A percentile compares a stretch with the other conserved stretches of the same genome.
Conservation (phyloP, 2,797 vertebrate genomes). For the Poecilia picta region DNA sequence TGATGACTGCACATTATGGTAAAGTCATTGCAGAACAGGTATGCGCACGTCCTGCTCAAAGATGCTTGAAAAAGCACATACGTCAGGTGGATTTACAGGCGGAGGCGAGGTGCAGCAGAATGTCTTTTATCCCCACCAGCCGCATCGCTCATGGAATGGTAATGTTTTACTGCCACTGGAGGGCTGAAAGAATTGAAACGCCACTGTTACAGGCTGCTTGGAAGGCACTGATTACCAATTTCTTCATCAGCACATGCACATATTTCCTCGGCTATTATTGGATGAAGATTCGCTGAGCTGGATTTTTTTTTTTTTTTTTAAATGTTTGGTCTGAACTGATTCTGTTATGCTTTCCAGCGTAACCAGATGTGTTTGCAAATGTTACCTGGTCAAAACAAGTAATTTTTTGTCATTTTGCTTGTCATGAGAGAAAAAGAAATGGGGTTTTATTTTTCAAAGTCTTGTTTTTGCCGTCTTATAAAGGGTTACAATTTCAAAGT, state of each 20-base stretch:
- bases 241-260: background rate
- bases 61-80: slow-evolving; percentile 13
- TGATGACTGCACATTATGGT: slow-evolving; percentile 60
- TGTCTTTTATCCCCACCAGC: background rate
- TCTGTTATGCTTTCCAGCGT: background rate
- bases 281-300: background rate
- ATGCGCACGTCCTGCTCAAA: slow-evolving; percentile 30
- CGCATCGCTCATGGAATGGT: background rate
- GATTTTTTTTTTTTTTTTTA: background rate
- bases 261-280: background rate
- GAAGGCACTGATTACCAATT: background rate
- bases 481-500: no score
- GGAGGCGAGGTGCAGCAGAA: slow-evolving; percentile 1
- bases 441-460: no score
- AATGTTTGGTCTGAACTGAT: background rate
- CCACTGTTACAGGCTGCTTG: background rate
- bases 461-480: no score
- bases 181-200: background rate
- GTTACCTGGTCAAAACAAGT: no score
- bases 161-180: background rate
- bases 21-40: slow-evolving; percentile 56
- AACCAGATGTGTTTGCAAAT: background rate
- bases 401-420: no score
- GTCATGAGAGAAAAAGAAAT: no score
- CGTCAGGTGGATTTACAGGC: slow-evolving; percentile 7